A percentile compares a stretch with the other conserved stretches of the same genome.
Evolutionary conservation across 2,888 invertebrate species (phyloP).

Genomic region (Aplocera efformata): DNA sequence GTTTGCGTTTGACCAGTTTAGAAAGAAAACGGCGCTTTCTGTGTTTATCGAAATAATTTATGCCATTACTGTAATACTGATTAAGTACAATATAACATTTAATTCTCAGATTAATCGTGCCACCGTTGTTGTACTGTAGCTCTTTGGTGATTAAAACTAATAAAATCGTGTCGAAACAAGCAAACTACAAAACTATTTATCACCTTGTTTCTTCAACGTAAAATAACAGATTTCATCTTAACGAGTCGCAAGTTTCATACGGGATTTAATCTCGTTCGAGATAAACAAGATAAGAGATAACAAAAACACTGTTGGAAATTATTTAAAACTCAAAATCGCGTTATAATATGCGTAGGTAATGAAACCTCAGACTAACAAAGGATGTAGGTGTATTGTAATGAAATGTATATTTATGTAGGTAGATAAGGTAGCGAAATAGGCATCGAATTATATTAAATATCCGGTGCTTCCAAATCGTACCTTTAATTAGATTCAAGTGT

Average conservation of each 20-base stretch:
- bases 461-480: too few species aligned
- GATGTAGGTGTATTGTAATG: too few species aligned
- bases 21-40: too few species aligned
- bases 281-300: slow-evolving; percentile 22
- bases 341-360: neutral
- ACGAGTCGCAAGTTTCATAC: slow-evolving; percentile 18
- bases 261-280: slow-evolving; percentile 19
- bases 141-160: slow-evolving; percentile 1
- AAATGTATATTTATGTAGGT: too few species aligned
- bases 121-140: too few species aligned
- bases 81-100: too few species aligned
- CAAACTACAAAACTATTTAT: slow-evolving; percentile 3
- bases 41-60: too few species aligned
- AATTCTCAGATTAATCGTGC: too few species aligned
- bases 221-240: slow-evolving; percentile 24
- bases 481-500: slow-evolving; percentile 1
- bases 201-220: slow-evolving; percentile 16
- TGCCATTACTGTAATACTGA: slow-evolving; percentile 1
- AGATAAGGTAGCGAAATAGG: too few species aligned
- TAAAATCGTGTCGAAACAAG: slow-evolving; percentile 2
- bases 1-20: too few species aligned
- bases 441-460: too few species aligned
- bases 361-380: too few species aligned
- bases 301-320: slow-evolving; percentile 13
- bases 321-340: slow-evolving; percentile 12